Conservation (phyloP, 2,888 invertebrate species). For the Willowsia nigromaculata region DNA sequence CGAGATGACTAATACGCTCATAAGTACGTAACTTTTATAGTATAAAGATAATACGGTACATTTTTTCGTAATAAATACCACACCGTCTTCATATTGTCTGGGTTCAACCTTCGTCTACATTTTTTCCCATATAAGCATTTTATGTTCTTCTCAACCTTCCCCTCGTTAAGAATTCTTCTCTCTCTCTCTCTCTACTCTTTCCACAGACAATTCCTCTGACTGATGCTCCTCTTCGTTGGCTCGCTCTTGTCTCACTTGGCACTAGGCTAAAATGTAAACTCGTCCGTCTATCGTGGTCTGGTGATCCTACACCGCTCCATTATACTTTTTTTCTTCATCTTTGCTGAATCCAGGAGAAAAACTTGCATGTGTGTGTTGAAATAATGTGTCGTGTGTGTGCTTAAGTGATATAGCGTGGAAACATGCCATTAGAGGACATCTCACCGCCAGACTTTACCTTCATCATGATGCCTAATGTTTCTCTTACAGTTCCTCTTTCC, state of each 20-base stretch:
- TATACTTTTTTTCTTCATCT: neutral
- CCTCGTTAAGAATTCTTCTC: neutral
- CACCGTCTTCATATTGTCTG: neutral
- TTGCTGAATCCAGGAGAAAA: slow-evolving; percentile 22
- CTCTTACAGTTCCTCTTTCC: neutral
- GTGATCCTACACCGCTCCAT: neutral
- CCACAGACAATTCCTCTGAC: neutral
- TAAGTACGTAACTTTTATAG: too few species aligned
- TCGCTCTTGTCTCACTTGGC: slow-evolving; percentile 60
- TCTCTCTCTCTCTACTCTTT: neutral
- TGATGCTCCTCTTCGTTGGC: slow-evolving; percentile 4
- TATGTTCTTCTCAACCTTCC: neutral
- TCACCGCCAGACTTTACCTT: too few species aligned
- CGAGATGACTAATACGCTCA: too few species aligned
- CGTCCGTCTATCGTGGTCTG: neutral
- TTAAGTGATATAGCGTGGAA: slow-evolving; percentile 13
- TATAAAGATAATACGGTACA: too few species aligned
- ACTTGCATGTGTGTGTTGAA: slow-evolving; percentile 14
- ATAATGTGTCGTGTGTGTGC: neutral
- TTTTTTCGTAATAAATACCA: too few species aligned
- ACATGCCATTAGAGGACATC: slow-evolving; percentile 1
- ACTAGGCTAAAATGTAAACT: slow-evolving; percentile 25
- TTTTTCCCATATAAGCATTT: too few species aligned
- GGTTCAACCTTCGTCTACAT: neutral
- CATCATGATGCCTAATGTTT: too few species aligned